Base-by-base conservation (phyloP, 2,797 vertebrate genomes). In the Nothura maculosa region DNA sequence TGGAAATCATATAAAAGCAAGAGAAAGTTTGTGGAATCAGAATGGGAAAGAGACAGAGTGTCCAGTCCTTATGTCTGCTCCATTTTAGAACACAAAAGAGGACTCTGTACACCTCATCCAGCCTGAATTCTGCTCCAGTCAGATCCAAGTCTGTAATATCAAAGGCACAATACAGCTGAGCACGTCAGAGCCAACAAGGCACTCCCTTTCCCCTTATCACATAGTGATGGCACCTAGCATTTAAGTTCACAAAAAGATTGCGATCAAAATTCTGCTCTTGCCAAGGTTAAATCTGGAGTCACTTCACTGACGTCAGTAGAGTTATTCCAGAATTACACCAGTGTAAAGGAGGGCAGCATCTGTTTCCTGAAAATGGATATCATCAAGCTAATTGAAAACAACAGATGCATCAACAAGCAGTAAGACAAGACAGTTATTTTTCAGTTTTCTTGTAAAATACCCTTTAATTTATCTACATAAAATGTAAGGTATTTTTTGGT, bases 311-410 rank as follows among this genome's bases (percentile, higher is more conserved):
- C 74, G 67, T 96, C 94, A 94, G 92, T 54, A 89, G 60, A 95
- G 89, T 87, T 95, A 95, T 94, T 93, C 94, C 90, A 93, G 90
- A 96, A 95, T 80, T 55, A 85, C 74, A 86, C 60, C 64, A 62
- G 12, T 77, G 50, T 89, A 93, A 94, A 94, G 82, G 82, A 96
- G 94, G 90, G 84, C 90, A 94, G 90, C 95, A 95, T 94, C 96
- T 97, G 97, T 96, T 97, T 97, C 96, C 94, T 97, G 94, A 97
- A 97, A 96, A 97, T 95, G 96, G 96, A 21, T 94, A 94, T 97
- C 94, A 97, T 97, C 96, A 96, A 79, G 95, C 94, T 96, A 96
- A 85, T 92, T 85, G 94, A 95, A 96, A 96, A 95, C 88, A 96
- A 95, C 80, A 91, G 96, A 97, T 96, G 80, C 68, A 94, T 95